phyloP scores from a whole-genome alignment of 1,140 invertebrate species.

The Aporrectodea caliginosa region DNA sequence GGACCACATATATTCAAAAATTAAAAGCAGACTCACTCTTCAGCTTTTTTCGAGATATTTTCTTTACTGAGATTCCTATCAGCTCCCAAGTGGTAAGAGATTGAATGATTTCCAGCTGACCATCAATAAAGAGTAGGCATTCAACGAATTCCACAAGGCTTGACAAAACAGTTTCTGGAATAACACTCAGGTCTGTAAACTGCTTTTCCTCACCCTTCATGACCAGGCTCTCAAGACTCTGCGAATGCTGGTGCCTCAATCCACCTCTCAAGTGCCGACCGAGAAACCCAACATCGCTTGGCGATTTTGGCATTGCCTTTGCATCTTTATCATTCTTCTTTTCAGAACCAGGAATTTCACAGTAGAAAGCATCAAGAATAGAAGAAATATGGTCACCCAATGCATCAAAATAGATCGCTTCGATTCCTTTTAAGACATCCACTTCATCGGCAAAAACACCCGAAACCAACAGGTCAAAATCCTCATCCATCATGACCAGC shows the following conservation, averaged over 20 bases:
- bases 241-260: neutral
- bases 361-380: neutral
- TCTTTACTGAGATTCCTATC: neutral
- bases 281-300: neutral
- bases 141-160: neutral
- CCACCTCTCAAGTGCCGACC: neutral
- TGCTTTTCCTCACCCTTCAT: neutral
- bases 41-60: neutral
- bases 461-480: conserved; percentile 7
- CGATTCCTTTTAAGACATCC: conserved; percentile 4
- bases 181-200: neutral
- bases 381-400: neutral
- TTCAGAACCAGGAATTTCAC: neutral
- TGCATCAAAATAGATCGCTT: conserved; percentile 6
- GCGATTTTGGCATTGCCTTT: neutral
- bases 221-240: neutral
- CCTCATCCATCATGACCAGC: conserved; percentile 8
- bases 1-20: too few species aligned
- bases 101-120: neutral
- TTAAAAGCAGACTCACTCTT: neutral
- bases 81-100: neutral
- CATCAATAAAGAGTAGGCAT: neutral
- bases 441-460: conserved; percentile 8
- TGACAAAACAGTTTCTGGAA: neutral
- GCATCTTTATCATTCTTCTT: neutral